phyloP scores from a whole-genome alignment of 1,140 invertebrate genomes.

The Monomorium pharaonis region DNA sequence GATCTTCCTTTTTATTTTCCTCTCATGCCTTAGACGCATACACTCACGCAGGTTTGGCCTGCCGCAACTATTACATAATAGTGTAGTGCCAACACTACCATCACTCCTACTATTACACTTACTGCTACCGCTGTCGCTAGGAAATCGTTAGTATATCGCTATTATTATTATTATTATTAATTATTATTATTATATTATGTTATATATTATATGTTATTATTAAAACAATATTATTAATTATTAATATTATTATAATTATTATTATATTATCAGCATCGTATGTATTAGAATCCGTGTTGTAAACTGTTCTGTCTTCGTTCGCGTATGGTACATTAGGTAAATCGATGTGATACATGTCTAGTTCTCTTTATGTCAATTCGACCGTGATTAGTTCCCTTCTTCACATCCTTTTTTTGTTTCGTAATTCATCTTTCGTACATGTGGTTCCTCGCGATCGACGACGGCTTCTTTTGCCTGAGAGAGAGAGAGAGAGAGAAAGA shows the following conservation, averaged over 20 bases:
- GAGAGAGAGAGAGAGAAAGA: constrained; percentile 28
- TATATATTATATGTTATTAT: constrained; percentile 70
- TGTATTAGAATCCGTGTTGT: constrained; percentile 70
- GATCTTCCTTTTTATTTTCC: constrained; percentile 21
- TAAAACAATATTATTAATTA: constrained; percentile 72
- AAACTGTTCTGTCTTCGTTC: constrained; percentile 75
- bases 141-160: constrained; percentile 38
- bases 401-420: constrained; percentile 17
- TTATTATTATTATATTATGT: constrained; percentile 64
- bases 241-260: constrained; percentile 67
- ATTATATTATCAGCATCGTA: constrained; percentile 57
- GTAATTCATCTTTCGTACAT: constrained; percentile 53
- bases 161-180: constrained; percentile 61
- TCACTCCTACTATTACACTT: constrained; percentile 50
- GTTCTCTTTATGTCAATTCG: constrained; percentile 76
- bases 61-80: constrained; percentile 50
- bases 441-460: constrained; percentile 66
- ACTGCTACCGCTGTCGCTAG: constrained; percentile 55
- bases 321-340: constrained; percentile 76
- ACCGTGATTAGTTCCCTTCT: constrained; percentile 40
- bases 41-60: constrained; percentile 33
- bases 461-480: constrained; percentile 43
- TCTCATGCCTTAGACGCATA: constrained; percentile 32
- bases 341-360: constrained; percentile 82
- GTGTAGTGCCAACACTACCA: constrained; percentile 55